Percentiles rank a stretch among this genome's conserved stretches.
Conservation (phyloP, 2,113 vertebrate species). For the Anarhynchus alexandrinus region DNA sequence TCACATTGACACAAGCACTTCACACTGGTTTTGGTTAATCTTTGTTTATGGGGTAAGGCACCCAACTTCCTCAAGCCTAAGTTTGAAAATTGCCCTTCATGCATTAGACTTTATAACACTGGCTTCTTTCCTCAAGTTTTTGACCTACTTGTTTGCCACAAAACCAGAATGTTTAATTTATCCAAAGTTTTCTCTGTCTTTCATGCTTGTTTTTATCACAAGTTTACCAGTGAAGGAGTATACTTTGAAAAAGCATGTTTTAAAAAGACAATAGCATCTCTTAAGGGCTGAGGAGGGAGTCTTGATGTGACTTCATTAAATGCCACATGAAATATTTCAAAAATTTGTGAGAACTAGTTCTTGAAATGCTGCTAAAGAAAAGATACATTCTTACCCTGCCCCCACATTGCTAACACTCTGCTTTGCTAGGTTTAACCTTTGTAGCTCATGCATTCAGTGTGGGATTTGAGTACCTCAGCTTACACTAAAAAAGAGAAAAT, state of each 20-base stretch:
- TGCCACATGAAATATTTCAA: slow-evolving; percentile 23
- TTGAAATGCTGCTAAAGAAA: slow-evolving; percentile 30
- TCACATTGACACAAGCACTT: background rate
- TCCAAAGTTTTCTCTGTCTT: background rate
- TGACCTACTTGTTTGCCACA: background rate
- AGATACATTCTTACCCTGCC: slow-evolving; percentile 41
- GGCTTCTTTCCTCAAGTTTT: background rate
- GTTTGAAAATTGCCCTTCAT: background rate
- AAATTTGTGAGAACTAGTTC: slow-evolving; percentile 28
- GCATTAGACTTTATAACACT: background rate
- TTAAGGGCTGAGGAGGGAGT: background rate
- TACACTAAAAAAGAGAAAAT: background rate
- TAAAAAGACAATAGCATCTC: slow-evolving; percentile 31
- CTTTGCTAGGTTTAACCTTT: slow-evolving; percentile 11
- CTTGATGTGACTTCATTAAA: slow-evolving; percentile 24
- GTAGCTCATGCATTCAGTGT: background rate
- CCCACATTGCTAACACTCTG: background rate
- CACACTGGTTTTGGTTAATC: background rate
- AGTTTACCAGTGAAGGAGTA: background rate
- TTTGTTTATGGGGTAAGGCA: background rate
- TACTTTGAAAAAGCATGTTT: background rate
- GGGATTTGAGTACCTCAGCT: background rate
- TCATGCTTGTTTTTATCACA: background rate
- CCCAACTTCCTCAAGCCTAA: fast-evolving
- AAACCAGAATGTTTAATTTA: background rate